These are phyloP conservation scores for Magallana ariakensis DNA, from an alignment of 1,140 invertebrate genomes.

Conservation along the genomic window DNA sequence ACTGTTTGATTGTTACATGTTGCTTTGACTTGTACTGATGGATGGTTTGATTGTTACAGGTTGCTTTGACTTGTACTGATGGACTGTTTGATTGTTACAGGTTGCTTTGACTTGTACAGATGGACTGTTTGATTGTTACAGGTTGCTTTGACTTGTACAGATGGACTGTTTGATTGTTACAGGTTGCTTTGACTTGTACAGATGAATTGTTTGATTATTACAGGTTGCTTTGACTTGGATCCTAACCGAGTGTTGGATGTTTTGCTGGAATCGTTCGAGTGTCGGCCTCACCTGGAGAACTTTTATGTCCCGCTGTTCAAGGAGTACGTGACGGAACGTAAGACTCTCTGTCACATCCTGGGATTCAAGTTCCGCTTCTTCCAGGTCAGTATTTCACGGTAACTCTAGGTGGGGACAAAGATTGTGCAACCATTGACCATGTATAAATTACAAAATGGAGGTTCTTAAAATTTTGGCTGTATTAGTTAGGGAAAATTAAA, in stretches of 20 bases:
- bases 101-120: background rate
- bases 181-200: too few species aligned
- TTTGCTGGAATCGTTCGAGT: slow-evolving; percentile 97
- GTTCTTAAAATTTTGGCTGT: too few species aligned
- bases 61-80: background rate
- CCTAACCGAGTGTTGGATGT: slow-evolving; percentile 98
- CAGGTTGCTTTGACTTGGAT: slow-evolving; percentile 99
- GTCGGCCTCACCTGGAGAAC: slow-evolving; percentile 83
- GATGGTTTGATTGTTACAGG: background rate
- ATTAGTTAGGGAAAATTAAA: too few species aligned
- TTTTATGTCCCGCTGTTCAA: slow-evolving; percentile 82
- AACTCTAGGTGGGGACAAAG: too few species aligned
- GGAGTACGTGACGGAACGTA: slow-evolving; percentile 80
- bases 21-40: slow-evolving; percentile 99
- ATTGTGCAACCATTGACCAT: too few species aligned
- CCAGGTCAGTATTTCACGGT: slow-evolving; percentile 76
- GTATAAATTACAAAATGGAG: too few species aligned
- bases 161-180: slow-evolving; percentile 71
- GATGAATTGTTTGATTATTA: too few species aligned
- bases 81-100: background rate
- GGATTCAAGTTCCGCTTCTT: slow-evolving; percentile 95
- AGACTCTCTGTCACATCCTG: slow-evolving; percentile 94
- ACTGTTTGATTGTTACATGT: too few species aligned
- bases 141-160: background rate
- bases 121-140: too few species aligned